Evolutionary conservation across 2,888 invertebrate species (phyloP).

Genomic region (Deladenus siricidicola): DNA sequence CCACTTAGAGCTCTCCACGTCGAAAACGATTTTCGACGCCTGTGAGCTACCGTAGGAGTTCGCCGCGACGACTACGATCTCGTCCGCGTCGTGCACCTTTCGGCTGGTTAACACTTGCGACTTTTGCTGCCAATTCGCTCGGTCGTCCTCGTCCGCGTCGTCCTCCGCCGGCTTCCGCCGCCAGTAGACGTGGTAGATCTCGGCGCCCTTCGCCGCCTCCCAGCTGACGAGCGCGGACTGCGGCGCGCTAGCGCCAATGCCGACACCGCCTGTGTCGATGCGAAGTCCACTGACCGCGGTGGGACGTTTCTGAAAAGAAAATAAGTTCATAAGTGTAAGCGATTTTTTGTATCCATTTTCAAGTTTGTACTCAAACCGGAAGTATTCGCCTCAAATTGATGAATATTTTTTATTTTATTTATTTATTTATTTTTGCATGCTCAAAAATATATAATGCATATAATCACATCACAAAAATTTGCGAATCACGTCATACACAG

Average conservation of each 20-base stretch:
- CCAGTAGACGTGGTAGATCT: conserved; percentile 33
- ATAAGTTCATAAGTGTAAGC: no score
- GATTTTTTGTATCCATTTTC: no score
- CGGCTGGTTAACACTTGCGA: conserved; percentile 9
- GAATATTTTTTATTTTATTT: no score
- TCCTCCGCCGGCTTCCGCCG: conserved; percentile 2
- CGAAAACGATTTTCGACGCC: conserved; percentile 14
- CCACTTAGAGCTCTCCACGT: background rate
- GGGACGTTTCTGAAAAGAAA: conserved; percentile 22
- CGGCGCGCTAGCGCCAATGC: background rate
- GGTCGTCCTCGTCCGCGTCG: background rate
- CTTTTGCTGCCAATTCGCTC: conserved; percentile 25
- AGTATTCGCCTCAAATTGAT: no score
- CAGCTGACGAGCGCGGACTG: conserved; percentile 4
- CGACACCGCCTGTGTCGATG: background rate
- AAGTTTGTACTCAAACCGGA: no score
- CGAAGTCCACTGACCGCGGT: conserved; percentile 9
- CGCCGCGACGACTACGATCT: conserved; percentile 34
- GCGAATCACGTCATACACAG: no score
- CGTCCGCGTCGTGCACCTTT: conserved; percentile 23
- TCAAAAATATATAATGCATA: no score
- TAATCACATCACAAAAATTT: no score
- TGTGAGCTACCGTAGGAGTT: conserved; percentile 29
- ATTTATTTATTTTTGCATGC: no score
- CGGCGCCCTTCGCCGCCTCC: conserved; percentile 21